Base-by-base conservation (phyloP, 1,140 invertebrate genomes). In the Drosophila gunungcola region DNA sequence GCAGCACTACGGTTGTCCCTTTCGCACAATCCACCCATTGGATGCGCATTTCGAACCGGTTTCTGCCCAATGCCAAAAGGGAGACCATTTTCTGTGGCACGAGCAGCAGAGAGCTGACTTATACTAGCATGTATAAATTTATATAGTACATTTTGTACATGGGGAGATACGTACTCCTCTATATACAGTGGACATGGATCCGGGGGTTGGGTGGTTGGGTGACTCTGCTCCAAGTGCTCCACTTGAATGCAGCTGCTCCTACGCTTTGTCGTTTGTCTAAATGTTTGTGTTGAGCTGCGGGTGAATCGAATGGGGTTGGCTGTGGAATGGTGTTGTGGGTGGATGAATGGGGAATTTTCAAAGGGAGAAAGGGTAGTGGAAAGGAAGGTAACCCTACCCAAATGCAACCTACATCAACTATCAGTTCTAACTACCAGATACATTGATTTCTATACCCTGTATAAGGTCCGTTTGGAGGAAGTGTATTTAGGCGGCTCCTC, bases 181-280 rank as follows among this genome's bases (percentile, higher is more conserved):
- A 54, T 61, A 36, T 60, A 43, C 21, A 3, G 29, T 32, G 12
- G 16, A 21, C 10, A 10, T 5, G 55, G 36, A 25, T 38, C 13
- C 27, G 52, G 58, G 43, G 56, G 73, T 16, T 79, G 67, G 49
- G 57, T 21, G 16, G 16, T 21, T 21, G 16, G 16, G 16, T 49
- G 54, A 53, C 69, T 74, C 60, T 51, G 48, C 83, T 32, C 29
- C 29, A 78, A 86, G 74, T 82, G 78, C 69, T 78, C 56, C 82
- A 86, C 78, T 85, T 78, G 69, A 77, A 63, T 74, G 69, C 82
- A 70, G 73, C 81, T 84, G 51, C 77, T 85, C 54, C 77, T 83
- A 65, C 53, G 81, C 81, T 79, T 67, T 80, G 68, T 80, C 74
- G 80, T 63, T 85, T 86, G 73, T 78, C 74, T 60, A 82, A 85